Evolutionary conservation across 1,140 invertebrate species (phyloP).

Genomic region (Drosophila yakuba): DNA sequence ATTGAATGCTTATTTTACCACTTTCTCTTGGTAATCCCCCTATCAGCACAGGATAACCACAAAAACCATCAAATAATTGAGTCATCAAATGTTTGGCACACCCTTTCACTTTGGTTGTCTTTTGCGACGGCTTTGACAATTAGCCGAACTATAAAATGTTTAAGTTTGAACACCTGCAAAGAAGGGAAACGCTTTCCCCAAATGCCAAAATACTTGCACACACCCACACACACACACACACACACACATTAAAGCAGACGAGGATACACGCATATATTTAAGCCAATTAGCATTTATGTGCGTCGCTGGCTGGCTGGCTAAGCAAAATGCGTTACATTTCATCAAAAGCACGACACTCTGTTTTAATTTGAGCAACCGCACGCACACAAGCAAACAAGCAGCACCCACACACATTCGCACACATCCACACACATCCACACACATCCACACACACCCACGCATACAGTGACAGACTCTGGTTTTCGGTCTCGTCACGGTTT

Average conservation of each 20-base stretch:
- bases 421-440: conserved; percentile 12
- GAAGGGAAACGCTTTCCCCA: conserved; percentile 42
- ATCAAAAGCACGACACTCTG: conserved; percentile 83
- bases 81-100: conserved; percentile 76
- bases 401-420: conserved; percentile 16
- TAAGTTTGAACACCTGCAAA: conserved; percentile 77
- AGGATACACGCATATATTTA: conserved; percentile 58
- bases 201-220: conserved; percentile 47
- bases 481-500: conserved; percentile 77
- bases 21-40: background rate
- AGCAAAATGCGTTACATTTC: conserved; percentile 80
- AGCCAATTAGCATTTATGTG: conserved; percentile 84
- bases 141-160: conserved; percentile 83
- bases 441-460: conserved; percentile 3
- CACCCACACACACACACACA: conserved; percentile 1
- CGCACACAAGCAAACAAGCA: conserved; percentile 53
- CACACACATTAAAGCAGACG: conserved; percentile 15
- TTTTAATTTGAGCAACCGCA: conserved; percentile 81
- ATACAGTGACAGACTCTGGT: conserved; percentile 69
- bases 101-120: conserved; percentile 48
- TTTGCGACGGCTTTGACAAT: conserved; percentile 68
- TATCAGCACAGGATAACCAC: conserved; percentile 23
- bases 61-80: conserved; percentile 80
- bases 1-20: background rate
- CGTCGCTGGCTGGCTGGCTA: conserved; percentile 47